phyloP scores from a whole-genome alignment of 2,797 vertebrate genomes.

The Dendrocincla fuliginosa region DNA sequence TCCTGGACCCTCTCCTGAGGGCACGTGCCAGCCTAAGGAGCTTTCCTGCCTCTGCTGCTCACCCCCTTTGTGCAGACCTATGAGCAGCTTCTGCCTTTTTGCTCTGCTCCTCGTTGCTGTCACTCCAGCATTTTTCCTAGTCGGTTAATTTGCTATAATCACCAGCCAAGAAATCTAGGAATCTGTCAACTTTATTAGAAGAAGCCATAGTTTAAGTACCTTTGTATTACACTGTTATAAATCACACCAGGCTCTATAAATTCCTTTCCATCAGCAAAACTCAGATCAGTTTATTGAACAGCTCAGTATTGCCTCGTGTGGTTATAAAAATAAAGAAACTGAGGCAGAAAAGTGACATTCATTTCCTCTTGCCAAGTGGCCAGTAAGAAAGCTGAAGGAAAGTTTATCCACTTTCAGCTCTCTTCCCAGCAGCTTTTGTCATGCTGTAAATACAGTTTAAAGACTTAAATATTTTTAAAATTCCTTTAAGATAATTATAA shows the following conservation, averaged over 20 bases:
- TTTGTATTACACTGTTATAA: neutral
- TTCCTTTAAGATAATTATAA: slow-evolving; percentile 27
- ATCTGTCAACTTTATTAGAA: neutral
- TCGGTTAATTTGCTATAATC: neutral
- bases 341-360: neutral
- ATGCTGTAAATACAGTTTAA: slow-evolving; percentile 8
- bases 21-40: neutral
- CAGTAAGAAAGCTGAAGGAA: neutral
- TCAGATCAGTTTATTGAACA: neutral
- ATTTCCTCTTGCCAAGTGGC: neutral
- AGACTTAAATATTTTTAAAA: slow-evolving; percentile 4
- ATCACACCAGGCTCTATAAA: neutral
- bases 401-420: neutral
- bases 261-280: neutral
- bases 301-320: neutral
- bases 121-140: neutral
- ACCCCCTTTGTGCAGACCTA: neutral
- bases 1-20: neutral
- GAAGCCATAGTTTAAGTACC: neutral
- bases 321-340: neutral
- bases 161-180: neutral
- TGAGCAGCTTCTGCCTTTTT: neutral
- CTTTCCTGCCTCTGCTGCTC: neutral
- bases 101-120: neutral
- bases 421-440: neutral